Conservation (phyloP, 2,888 invertebrate genomes). For the Zeuzera pyrina region DNA sequence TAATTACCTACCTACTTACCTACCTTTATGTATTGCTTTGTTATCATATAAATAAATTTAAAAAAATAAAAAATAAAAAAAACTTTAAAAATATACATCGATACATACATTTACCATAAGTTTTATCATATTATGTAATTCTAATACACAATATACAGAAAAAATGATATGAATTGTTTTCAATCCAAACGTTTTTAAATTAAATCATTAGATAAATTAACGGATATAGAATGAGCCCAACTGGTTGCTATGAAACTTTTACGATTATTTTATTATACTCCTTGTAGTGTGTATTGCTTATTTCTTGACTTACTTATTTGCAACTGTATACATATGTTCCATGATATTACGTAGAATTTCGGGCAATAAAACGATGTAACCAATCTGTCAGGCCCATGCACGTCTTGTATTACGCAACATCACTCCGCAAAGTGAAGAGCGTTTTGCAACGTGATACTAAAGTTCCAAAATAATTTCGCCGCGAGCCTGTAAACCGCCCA, state of each 20-base stretch:
- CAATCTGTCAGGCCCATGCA: constrained; percentile 16
- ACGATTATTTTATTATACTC: too few relatives aligned
- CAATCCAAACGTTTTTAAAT: neutral
- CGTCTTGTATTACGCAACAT: constrained; percentile 40
- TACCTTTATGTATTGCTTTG: too few relatives aligned
- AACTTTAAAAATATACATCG: too few relatives aligned
- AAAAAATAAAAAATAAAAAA: neutral
- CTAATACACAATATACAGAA: neutral
- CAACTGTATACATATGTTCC: too few relatives aligned
- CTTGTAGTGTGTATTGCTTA: too few relatives aligned
- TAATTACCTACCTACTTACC: neutral
- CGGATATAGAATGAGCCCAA: too few relatives aligned
- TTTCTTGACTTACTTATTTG: too few relatives aligned
- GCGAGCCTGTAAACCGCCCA: constrained; percentile 44
- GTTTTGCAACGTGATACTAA: constrained; percentile 54
- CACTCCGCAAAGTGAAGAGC: constrained; percentile 30
- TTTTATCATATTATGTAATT: too few relatives aligned
- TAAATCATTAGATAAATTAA: too few relatives aligned
- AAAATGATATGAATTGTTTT: neutral
- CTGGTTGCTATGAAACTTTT: too few relatives aligned
- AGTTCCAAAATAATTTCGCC: constrained; percentile 50
- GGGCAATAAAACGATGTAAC: constrained; percentile 19
- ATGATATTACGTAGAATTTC: constrained; percentile 9
- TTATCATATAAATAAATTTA: too few relatives aligned
- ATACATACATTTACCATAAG: too few relatives aligned